Evolutionary conservation across 2,888 invertebrate genomes (phyloP).

Genomic region (Romanomermis culicivorax): DNA sequence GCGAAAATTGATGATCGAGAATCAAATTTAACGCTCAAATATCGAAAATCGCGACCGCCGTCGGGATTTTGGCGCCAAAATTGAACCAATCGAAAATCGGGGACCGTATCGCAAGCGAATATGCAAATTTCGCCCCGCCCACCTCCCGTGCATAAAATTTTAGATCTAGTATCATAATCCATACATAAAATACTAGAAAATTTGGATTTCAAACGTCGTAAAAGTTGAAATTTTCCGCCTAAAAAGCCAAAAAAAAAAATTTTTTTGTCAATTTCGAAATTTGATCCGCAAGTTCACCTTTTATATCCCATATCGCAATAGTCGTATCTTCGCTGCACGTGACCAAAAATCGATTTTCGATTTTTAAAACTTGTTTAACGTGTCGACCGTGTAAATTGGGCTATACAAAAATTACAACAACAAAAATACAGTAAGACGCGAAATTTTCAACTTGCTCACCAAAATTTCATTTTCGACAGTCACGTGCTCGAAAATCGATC

Average conservation of each 20-base stretch:
- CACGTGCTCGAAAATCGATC: background rate
- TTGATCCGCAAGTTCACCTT: no score
- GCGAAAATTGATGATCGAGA: background rate
- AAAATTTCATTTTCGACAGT: background rate
- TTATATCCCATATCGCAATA: background rate
- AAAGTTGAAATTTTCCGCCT: background rate
- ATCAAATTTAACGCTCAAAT: background rate
- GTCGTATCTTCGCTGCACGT: constrained; percentile 6
- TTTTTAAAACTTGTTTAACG: background rate
- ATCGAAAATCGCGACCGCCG: background rate
- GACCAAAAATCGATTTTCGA: background rate
- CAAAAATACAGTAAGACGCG: background rate
- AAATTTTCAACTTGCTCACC: background rate
- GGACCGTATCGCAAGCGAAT: background rate
- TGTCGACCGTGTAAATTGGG: background rate
- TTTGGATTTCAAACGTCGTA: background rate
- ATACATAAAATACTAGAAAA: background rate
- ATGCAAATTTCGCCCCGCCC: background rate
- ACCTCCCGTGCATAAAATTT: background rate
- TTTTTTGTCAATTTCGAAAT: no score
- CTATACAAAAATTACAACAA: background rate
- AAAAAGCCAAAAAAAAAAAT: background rate
- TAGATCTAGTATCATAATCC: background rate
- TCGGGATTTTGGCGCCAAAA: no score
- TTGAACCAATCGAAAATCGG: no score